Percentiles rank a stretch among this genome's conserved stretches.
phyloP scores from a whole-genome alignment of 1,140 invertebrate species.

The Akabosia matsudoensis region DNA sequence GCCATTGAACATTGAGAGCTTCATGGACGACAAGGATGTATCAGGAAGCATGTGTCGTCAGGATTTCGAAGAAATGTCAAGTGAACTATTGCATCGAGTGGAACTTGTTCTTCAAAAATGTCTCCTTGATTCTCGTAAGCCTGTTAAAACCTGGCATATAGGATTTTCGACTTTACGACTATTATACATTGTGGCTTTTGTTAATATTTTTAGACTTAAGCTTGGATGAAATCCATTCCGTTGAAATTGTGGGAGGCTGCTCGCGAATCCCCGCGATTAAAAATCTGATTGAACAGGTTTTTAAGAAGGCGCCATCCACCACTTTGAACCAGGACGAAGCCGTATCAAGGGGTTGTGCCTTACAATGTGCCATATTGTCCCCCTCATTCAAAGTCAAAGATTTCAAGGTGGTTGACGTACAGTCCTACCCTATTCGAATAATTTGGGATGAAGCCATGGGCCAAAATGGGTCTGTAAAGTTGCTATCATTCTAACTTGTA shows the following conservation, averaged over 20 bases:
- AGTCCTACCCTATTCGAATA: constrained; percentile 84
- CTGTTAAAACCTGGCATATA: neutral
- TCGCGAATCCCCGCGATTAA: constrained; percentile 93
- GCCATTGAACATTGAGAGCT: constrained; percentile 96
- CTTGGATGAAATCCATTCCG: constrained; percentile 82
- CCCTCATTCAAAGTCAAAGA: constrained; percentile 94
- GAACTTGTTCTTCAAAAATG: constrained; percentile 67
- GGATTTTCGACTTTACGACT: neutral
- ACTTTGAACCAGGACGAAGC: constrained; percentile 92
- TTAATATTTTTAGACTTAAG: constrained; percentile 60
- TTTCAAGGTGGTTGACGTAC: constrained; percentile 87
- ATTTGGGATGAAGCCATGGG: constrained; percentile 73
- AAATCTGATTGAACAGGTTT: constrained; percentile 78
- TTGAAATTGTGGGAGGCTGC: constrained; percentile 95
- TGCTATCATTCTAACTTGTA: no score
- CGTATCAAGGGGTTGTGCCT: constrained; percentile 88
- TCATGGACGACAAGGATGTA: constrained; percentile 97
- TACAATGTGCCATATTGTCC: constrained; percentile 95
- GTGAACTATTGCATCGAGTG: constrained; percentile 68
- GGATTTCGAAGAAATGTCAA: constrained; percentile 76
- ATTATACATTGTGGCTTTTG: neutral
- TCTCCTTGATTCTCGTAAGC: constrained; percentile 69
- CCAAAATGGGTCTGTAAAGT: constrained; percentile 59
- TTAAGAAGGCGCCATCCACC: constrained; percentile 81
- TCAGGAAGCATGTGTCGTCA: constrained; percentile 64